Conservation (phyloP, 1,140 invertebrate species). For the Cyclargus thomasi region DNA sequence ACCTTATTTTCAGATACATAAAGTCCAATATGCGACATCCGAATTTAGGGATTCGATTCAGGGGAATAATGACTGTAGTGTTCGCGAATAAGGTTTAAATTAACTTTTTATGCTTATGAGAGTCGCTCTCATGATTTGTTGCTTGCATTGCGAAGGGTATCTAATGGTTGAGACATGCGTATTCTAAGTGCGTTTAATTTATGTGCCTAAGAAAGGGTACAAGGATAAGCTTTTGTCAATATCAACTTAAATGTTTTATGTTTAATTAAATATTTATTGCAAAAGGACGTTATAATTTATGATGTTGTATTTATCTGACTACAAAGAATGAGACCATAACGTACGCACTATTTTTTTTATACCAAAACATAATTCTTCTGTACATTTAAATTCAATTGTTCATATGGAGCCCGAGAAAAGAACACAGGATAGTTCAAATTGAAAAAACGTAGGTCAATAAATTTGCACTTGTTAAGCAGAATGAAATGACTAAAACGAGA, state of each 20-base stretch:
- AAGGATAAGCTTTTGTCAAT: constrained; percentile 56
- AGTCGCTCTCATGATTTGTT: constrained; percentile 52
- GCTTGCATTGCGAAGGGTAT: constrained; percentile 46
- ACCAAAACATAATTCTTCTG: no score
- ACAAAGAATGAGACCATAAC: background rate
- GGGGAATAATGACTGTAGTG: background rate
- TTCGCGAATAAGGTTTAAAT: constrained; percentile 30
- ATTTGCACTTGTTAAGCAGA: no score
- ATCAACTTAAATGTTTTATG: constrained; percentile 65
- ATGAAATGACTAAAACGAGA: no score
- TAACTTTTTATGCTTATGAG: background rate
- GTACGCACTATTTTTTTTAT: no score
- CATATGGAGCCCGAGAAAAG: no score
- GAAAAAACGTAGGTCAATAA: no score
- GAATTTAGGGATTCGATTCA: background rate
- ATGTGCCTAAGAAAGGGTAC: constrained; percentile 57
- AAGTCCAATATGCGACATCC: constrained; percentile 37
- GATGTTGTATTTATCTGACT: background rate
- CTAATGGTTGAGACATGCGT: constrained; percentile 59
- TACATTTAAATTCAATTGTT: no score
- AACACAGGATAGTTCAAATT: no score
- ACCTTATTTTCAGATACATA: constrained; percentile 37
- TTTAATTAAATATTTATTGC: constrained; percentile 36
- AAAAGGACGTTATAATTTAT: constrained; percentile 21
- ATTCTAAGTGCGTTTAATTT: constrained; percentile 57